Evolutionary conservation across 2,113 vertebrate species (phyloP).

Genomic region (Scomber colias): DNA sequence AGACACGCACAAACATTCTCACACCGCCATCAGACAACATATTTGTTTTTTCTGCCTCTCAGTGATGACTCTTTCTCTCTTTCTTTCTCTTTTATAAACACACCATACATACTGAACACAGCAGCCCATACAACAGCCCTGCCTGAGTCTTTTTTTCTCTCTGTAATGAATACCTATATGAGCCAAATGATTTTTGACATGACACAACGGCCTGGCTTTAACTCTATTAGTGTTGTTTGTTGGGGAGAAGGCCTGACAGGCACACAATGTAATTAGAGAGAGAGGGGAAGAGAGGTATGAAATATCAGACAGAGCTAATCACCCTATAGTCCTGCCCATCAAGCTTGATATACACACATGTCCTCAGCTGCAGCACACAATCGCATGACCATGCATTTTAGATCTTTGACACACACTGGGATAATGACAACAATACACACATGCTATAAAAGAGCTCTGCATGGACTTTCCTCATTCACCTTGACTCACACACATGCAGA

Average conservation of each 20-base stretch:
- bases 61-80: not conserved
- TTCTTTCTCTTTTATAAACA: slow-evolving; percentile 8
- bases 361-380: slow-evolving; percentile 19
- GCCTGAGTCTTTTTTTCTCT: not conserved
- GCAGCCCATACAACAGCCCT: not conserved
- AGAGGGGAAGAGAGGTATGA: slow-evolving; percentile 48
- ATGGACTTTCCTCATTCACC: slow-evolving; percentile 67
- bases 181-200: slow-evolving; percentile 79
- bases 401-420: not conserved
- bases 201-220: slow-evolving; percentile 73
- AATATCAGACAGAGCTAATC: slow-evolving; percentile 79
- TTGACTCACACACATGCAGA: slow-evolving; percentile 59
- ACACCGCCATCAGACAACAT: not conserved
- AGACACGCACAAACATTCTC: slow-evolving; percentile 22
- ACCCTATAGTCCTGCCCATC: slow-evolving; percentile 64
- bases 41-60: slow-evolving; percentile 10
- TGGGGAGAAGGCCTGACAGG: slow-evolving; percentile 71
- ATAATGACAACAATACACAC: slow-evolving; percentile 40
- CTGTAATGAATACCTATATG: slow-evolving; percentile 66
- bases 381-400: slow-evolving; percentile 15
- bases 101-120: not conserved
- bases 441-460: slow-evolving; percentile 17
- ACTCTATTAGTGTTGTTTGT: slow-evolving; percentile 83
- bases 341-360: slow-evolving; percentile 58
- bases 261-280: slow-evolving; percentile 81